Base-by-base conservation (phyloP, 2,888 invertebrate species). In the Cerastis rubricosa region DNA sequence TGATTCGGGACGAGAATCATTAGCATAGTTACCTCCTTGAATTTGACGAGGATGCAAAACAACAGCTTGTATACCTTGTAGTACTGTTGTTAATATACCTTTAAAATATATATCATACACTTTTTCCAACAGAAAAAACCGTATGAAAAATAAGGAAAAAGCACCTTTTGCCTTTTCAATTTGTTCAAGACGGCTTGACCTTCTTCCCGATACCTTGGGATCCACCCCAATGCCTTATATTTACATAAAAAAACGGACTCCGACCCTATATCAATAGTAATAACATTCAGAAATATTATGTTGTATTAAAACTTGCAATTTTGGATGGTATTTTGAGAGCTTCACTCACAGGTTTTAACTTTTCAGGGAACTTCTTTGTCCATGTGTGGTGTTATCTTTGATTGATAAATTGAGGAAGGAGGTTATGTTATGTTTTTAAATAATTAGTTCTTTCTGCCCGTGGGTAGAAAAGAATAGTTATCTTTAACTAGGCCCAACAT, bases 231-330 rank as follows among this genome's bases (percentile, higher is more conserved):
- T 57, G 22, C 77, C 69, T 73, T 40, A 68, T 78, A 85, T 87
- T 87, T 75, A 85, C 74, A 85, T 83, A 83, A 75, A 75, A 78
- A 84, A 74, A 69, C 72, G 70, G 71, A 74, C 65, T 73, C 71
- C 71, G 40, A 54, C 72, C 72, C 87, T 76, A 79, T 80, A 85
- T 76, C 81, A 76, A 76, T 78, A 85, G 78, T 76, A 78, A 84
- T 80, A 76, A 77, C 66, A 43, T 69, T 6, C 49, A 22, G 17
- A 35, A 40, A 68, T 75, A 70, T 76, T 81, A 73, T 51, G 35
- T 64, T 74, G 40, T 64, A 71, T 77, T 74, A 61, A 66, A 59
- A 69, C 22, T 47, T 57, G 25, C 22, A 51, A 57, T 65, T 73
- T 71, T 29, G 7, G 14, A 14, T 22, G 59, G 19, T 19, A 25